Conservation (phyloP, 1,140 invertebrate species). For the Anoplolepis gracilipes region DNA sequence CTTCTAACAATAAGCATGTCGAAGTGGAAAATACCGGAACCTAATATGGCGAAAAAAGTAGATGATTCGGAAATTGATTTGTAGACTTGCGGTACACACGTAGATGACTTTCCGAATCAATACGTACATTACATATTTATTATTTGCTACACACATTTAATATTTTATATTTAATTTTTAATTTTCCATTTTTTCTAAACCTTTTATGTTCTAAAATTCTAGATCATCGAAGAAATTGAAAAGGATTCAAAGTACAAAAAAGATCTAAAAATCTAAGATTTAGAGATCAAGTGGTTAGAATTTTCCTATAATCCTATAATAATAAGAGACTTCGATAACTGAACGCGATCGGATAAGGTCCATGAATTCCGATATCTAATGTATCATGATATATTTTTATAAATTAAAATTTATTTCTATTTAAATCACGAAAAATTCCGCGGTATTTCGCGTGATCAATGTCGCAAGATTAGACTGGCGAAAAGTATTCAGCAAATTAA, state of each 20-base stretch:
- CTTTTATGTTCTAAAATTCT: neutral
- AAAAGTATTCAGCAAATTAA: slow-evolving; percentile 15
- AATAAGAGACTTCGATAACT: neutral
- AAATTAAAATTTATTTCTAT: neutral
- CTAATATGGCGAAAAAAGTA: neutral
- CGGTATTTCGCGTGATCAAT: slow-evolving; percentile 9
- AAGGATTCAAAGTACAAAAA: neutral
- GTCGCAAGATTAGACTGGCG: neutral
- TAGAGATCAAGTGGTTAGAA: neutral
- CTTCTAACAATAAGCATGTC: neutral
- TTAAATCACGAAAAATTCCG: neutral
- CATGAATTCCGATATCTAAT: neutral
- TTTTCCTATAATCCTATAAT: neutral
- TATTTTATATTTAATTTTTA: neutral
- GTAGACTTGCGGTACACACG: neutral
- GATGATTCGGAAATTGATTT: neutral
- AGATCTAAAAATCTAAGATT: neutral
- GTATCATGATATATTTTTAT: neutral
- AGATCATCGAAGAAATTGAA: neutral
- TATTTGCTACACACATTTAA: neutral
- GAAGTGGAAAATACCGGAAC: neutral
- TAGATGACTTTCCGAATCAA: neutral
- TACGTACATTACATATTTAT: neutral
- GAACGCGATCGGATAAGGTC: neutral
- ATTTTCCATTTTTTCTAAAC: neutral